Percentiles rank a stretch among this genome's conserved stretches.
Conservation (phyloP, 2,113 vertebrate species). For the Thamnophis sirtalis region DNA sequence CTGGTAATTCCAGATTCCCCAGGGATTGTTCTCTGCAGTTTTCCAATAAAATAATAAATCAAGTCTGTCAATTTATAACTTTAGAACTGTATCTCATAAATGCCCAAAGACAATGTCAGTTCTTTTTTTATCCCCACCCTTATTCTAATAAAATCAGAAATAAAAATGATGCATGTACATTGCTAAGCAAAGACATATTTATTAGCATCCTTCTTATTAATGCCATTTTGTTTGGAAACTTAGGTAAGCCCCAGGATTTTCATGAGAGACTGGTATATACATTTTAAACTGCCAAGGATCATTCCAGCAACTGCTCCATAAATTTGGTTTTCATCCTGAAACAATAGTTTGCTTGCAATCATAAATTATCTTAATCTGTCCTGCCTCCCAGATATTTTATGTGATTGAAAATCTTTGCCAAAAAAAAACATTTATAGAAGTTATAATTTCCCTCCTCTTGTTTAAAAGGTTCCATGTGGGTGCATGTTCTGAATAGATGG, state of each 20-base stretch:
- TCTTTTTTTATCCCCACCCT: not conserved
- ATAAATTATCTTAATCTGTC: constrained; percentile 39
- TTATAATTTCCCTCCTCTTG: constrained; percentile 47
- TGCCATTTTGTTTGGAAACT: constrained; percentile 43
- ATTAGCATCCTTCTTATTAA: constrained; percentile 21
- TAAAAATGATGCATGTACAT: not conserved
- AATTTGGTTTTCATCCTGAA: constrained; percentile 48
- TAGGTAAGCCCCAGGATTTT: constrained; percentile 37
- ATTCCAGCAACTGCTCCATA: constrained; percentile 42
- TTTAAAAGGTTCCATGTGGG: constrained; percentile 60
- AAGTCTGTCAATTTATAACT: not conserved
- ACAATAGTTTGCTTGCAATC: constrained; percentile 43
- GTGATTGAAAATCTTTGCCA: constrained; percentile 55
- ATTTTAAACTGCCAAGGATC: constrained; percentile 43
- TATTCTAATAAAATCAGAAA: constrained; percentile 14
- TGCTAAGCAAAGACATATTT: constrained; percentile 27
- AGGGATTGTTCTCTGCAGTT: not conserved
- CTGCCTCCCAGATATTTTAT: constrained; percentile 38
- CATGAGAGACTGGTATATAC: constrained; percentile 39
- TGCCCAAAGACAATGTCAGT: not conserved
- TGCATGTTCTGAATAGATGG: constrained; percentile 47
- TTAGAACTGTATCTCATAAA: not conserved
- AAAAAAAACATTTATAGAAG: constrained; percentile 48
- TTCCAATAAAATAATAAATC: not conserved
- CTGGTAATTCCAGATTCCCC: constrained; percentile 17